These are phyloP conservation scores for Helleia helle DNA, from an alignment of 2,888 invertebrate species.

Conservation along the genomic window DNA sequence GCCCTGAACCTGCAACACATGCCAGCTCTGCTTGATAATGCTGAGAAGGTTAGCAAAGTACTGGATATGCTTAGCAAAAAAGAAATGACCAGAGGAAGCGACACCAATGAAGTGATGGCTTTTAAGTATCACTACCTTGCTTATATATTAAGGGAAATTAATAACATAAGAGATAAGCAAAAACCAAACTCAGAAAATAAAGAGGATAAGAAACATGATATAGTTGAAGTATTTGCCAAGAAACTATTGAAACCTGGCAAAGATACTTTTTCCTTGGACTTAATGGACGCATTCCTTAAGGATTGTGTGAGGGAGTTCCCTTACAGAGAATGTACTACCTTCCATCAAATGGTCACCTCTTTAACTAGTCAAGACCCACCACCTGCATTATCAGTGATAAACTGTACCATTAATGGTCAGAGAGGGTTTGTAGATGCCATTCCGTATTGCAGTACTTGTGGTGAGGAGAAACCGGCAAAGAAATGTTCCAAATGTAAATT, in stretches of 20 bases:
- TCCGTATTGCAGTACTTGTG: conserved; percentile 86
- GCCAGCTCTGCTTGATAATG: conserved; percentile 81
- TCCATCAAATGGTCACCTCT: conserved; percentile 87
- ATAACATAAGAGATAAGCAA: conserved; percentile 80
- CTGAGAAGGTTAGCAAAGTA: conserved; percentile 83
- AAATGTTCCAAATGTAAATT: conserved; percentile 96
- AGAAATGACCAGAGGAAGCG: conserved; percentile 87
- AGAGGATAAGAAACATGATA: conserved; percentile 76
- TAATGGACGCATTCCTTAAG: conserved; percentile 83
- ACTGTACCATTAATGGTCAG: conserved; percentile 90
- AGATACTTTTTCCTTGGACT: conserved; percentile 77
- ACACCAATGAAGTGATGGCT: conserved; percentile 92
- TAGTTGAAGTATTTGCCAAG: conserved; percentile 83
- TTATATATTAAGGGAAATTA: conserved; percentile 81
- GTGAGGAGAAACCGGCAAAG: conserved; percentile 90
- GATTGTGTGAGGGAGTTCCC: conserved; percentile 93
- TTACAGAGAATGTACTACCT: conserved; percentile 90
- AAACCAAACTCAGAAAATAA: conserved; percentile 59
- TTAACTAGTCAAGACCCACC: conserved; percentile 83
- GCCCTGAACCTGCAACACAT: conserved; percentile 85
- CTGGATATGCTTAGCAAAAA: conserved; percentile 88
- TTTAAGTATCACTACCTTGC: conserved; percentile 91
- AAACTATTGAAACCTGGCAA: conserved; percentile 84
- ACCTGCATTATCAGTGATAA: conserved; percentile 80
- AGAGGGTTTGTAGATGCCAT: conserved; percentile 83